Base-by-base conservation (phyloP, 2,113 vertebrate species). In the Chrysemys picta region DNA sequence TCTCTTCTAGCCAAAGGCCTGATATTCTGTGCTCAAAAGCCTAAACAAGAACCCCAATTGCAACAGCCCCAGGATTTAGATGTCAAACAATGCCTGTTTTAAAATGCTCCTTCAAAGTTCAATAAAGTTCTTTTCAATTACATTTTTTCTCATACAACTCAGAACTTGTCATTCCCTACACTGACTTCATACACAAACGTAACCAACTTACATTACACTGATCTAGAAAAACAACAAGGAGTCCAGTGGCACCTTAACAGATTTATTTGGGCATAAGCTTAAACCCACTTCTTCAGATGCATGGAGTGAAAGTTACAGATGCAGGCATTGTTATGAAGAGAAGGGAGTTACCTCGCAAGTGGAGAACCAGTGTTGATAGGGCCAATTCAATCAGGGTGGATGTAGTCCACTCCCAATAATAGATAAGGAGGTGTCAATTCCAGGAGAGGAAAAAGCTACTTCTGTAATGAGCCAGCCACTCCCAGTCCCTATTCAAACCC, bases 21-120 rank as follows among this genome's bases (percentile, higher is more conserved):
- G 47, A 57, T 62, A 65, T 89, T 81, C 76, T 85, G 3, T 8
- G 25, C 72, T 88, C 84, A 24, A 21, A 42, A 31, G n/a, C 31
- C 56, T 88, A 78, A 49, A 45, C 82, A 1, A 85, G 2, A 49
- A 53, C 88, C 87, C n/a, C 49, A 91, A 84, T 59, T 75, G 76
- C 52, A 87, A 13, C 1, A 8, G 42, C 65, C 95, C 94, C 88
- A 95, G 79, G 93, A 88, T 91, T 90, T 87, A 97, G 93, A 86
- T 93, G 84, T 89, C 78, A 89, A 10, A 14, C 72, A n/a, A 31
- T 47, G 31, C 59, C 89, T 75, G 21, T 0, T 1, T 62, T 94
- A 89, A 84, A 12, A 81, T 76, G 54, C 54, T 57, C 57, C 83
- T 56, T 21, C 72, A 72, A 56, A 82, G 11, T 56, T 84, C 6